Evolutionary conservation across 2,113 vertebrate species (phyloP).

Genomic region (Pogonocichla stellata): DNA sequence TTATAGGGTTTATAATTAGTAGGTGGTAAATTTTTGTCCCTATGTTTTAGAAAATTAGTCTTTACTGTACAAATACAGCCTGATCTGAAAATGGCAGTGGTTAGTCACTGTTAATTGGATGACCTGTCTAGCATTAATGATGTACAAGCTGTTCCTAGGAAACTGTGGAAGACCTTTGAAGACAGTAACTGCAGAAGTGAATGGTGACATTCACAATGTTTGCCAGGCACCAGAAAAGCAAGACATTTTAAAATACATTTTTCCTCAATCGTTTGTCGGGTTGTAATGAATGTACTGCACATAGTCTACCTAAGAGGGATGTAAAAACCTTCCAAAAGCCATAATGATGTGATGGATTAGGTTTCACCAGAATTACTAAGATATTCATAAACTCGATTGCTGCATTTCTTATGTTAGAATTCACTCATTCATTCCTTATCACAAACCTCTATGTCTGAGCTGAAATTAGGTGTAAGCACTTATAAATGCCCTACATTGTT

Average conservation of each 20-base stretch:
- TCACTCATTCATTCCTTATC: neutral
- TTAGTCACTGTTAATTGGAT: conserved; percentile 14
- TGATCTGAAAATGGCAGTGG: neutral
- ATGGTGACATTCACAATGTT: neutral
- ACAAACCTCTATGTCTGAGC: neutral
- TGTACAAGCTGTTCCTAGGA: neutral
- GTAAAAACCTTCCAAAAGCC: neutral
- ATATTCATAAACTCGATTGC: neutral
- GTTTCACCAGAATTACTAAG: neutral
- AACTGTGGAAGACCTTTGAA: neutral
- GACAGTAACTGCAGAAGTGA: neutral
- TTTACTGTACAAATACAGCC: neutral
- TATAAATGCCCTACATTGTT: neutral
- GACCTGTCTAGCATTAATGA: neutral
- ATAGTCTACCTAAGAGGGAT: neutral
- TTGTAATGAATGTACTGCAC: neutral
- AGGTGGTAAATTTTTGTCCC: neutral
- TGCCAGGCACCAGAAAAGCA: neutral
- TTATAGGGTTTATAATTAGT: neutral
- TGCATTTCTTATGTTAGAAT: neutral
- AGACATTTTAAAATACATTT: neutral
- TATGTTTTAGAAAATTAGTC: neutral
- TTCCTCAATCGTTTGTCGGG: neutral
- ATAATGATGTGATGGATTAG: neutral
- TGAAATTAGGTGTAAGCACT: neutral